Evolutionary conservation across 2,797 vertebrate species (phyloP), one percentile per base, ranked within the genome.

Genomic region (Petrocephalus schoutedeni): DNA sequence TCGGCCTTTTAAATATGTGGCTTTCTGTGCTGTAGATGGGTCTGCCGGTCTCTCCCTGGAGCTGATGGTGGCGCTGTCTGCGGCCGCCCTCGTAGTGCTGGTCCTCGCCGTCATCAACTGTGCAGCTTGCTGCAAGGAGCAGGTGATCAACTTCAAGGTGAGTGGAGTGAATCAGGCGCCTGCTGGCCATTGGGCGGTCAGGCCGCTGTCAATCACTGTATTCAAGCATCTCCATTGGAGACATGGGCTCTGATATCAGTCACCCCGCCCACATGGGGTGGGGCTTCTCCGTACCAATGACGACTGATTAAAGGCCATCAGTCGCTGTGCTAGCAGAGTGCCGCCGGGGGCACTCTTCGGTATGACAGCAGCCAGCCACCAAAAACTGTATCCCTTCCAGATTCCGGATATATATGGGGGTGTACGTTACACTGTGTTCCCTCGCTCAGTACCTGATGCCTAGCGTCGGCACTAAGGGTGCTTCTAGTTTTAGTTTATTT

Each of bases 61-160:
- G 45, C 80, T 83, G 49, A 9, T 94, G 88, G 91, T 95, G 91
- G 23, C 93, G 90, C 90, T 96, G 6, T 95, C 94, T 86, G n/a
- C 94, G 2, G 94, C 94, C 90, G 92, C 93, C 87, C 91, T 96
- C 53, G 88, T 95, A 4, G 88, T 94, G 36, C 89, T 96, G 88
- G 89, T 96, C 10, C 90, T 96, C 28, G 90, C 96, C 80, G 92
- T 96, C 61, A 92, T 92, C 67, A 95, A 95, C 91, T 97, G 96
- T 89, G 92, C 94, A n/a, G 96, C 95, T 91, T 97, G 96, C 92
- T 97, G 96, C 89, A 97, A 96, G 91, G 95, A 96, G 64, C 94
- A 93, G 0, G 96, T 96, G 91, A 96, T 97, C 90, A 94, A 96
- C 92, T 97, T 97, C 92, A 97, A 97, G 95, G 96, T 97, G 91